Evolutionary conservation across 2,113 vertebrate genomes (phyloP).

Genomic region (Ceratotherium simum): DNA sequence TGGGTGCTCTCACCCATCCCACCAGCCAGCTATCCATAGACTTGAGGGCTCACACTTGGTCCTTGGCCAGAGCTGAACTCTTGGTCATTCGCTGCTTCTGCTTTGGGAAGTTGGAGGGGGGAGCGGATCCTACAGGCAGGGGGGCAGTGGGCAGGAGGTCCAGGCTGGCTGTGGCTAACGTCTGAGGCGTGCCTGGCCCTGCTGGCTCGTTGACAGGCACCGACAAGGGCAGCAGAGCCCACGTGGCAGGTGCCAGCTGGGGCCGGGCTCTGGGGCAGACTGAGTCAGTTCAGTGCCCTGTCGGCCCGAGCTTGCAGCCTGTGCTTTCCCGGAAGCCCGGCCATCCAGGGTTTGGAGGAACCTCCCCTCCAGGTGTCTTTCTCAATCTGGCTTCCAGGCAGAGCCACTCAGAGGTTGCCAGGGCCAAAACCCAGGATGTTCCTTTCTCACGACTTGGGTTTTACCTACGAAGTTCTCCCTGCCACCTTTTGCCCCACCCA

Average conservation of each 20-base stretch:
- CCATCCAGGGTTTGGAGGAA: neutral
- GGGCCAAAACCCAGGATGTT: neutral
- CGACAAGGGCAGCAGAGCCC: neutral
- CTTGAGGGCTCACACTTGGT: neutral
- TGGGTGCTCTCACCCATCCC: neutral
- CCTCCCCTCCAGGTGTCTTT: slow-evolving; percentile 52
- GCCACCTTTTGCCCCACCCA: neutral
- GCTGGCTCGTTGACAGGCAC: neutral
- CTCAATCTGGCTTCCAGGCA: slow-evolving; percentile 71
- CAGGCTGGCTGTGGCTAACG: neutral
- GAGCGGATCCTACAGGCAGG: neutral
- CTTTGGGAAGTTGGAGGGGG: rapidly evolving
- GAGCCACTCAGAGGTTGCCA: neutral
- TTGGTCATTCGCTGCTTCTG: neutral
- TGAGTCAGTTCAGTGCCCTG: neutral
- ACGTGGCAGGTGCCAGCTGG: neutral
- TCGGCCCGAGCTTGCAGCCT: neutral
- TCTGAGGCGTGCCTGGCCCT: neutral
- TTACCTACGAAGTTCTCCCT: neutral
- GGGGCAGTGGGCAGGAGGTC: neutral
- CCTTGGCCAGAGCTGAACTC: neutral
- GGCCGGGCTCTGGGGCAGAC: neutral
- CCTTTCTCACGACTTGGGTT: neutral
- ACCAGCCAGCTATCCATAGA: neutral
- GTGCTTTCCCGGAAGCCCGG: neutral